These are phyloP conservation scores for Ochotona princeps DNA, from an alignment of 2,113 vertebrate genomes.

Conservation along the genomic window DNA sequence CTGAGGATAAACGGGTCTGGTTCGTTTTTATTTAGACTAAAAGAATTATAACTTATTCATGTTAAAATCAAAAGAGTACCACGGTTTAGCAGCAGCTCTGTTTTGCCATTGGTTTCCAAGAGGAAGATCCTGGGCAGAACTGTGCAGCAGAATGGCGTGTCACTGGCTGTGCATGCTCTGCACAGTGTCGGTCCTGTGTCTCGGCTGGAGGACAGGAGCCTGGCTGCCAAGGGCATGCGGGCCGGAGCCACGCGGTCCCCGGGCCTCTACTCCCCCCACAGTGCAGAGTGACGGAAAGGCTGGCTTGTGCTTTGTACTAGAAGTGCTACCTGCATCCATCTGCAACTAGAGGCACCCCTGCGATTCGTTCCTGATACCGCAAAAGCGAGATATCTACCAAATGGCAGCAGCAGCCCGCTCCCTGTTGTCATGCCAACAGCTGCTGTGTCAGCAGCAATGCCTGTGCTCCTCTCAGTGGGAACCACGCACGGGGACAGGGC, in stretches of 20 bases:
- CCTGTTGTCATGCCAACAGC: constrained; percentile 66
- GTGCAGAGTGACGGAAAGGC: constrained; percentile 63
- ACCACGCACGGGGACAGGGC: not conserved
- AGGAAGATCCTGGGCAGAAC: constrained; percentile 30
- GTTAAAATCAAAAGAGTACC: constrained; percentile 4
- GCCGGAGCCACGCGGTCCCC: constrained; percentile 61
- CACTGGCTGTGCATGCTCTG: not conserved
- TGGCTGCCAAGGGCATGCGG: constrained; percentile 74
- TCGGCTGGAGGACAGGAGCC: not conserved
- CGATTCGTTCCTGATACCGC: constrained; percentile 76
- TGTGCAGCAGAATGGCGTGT: not conserved
- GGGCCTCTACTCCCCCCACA: constrained; percentile 46
- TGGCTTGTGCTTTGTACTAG: constrained; percentile 61
- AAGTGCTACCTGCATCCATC: constrained; percentile 75
- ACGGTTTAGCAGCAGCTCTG: not conserved
- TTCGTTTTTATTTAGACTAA: constrained; percentile 37
- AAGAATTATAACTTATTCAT: constrained; percentile 42
- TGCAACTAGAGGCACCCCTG: constrained; percentile 72
- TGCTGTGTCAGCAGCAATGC: constrained; percentile 55
- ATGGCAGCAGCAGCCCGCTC: constrained; percentile 65
- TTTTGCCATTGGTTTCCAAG: constrained; percentile 50
- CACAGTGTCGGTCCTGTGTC: not conserved
- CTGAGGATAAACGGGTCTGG: not conserved
- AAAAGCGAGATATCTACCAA: constrained; percentile 80
- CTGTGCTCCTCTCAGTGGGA: constrained; percentile 54